Percentiles rank a stretch among this genome's conserved stretches.
Evolutionary conservation across 1,140 invertebrate species (phyloP).

Genomic region (Cryptotermes secundus): DNA sequence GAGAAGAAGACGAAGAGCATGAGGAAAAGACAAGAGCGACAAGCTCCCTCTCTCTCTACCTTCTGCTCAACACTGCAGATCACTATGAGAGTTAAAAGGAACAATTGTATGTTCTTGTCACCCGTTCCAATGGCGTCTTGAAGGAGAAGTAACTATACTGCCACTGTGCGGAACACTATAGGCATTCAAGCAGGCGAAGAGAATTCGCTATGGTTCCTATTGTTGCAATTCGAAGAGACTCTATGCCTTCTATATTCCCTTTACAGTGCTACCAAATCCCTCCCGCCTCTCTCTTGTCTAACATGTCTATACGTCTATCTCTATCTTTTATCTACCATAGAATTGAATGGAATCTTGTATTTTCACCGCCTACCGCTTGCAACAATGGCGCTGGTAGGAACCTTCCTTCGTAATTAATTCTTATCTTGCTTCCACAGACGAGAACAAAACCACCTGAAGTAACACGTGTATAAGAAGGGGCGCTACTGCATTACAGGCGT

Average conservation of each 20-base stretch:
- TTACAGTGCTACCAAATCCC: neutral
- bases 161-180: neutral
- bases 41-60: neutral
- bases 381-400: slow-evolving; percentile 5
- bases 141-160: neutral
- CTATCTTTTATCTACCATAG: neutral
- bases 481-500: too few relatives aligned
- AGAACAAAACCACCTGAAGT: neutral
- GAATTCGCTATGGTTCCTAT: neutral
- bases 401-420: slow-evolving; percentile 31
- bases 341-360: neutral
- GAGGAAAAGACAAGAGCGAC: neutral
- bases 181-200: slow-evolving; percentile 5
- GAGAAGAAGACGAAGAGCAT: neutral
- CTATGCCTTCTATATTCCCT: slow-evolving; percentile 4
- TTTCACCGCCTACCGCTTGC: slow-evolving; percentile 5
- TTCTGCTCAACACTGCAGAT: neutral
- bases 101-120: slow-evolving; percentile 4
- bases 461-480: neutral
- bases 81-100: neutral
- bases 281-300: neutral
- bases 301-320: slow-evolving; percentile 16
- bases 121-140: neutral
- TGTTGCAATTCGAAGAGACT: slow-evolving; percentile 15
- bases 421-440: slow-evolving; percentile 28